Base-by-base conservation (phyloP, 2,888 invertebrate species). In the Aleiodes alternator region DNA sequence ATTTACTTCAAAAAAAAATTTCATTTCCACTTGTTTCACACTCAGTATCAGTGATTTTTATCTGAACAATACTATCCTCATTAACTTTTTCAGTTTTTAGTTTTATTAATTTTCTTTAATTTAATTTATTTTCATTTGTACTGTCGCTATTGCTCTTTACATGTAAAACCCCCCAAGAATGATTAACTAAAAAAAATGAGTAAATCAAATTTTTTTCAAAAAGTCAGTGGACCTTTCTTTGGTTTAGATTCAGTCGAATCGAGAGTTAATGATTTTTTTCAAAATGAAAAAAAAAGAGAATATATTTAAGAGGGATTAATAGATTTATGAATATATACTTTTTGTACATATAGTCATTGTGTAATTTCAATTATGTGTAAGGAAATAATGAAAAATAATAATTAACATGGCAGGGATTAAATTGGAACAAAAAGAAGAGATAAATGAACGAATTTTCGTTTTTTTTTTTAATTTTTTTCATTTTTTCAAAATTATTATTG, bases 1-100 rank as follows among this genome's bases (percentile, higher is more conserved):
- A 29, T 51, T 90, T 91, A 91, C 91, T 81, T 80, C 75, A 56
- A 23, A 23, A 23, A 23, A 23, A 23, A 77, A 73, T 72, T 48
- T 78, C 72, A 77, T 74, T 77, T 69, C 78, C 53, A 72, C 76
- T 12, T 31, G 14, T 59, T 69, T 72, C 61, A 68, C 76, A 57
- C 61, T 23, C 23, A 23, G 69, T 64, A 56, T 75, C 72, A 51
- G 16, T 72, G 43, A 53, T 66, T 23, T 69, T 56, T 69, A 38
- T 69, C 69, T 59, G 14, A 38, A 53, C 12, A 68, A 51, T 48
- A 59, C 43, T 51, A 43, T 50, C 73, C 59, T 56, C 68, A 50
- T 34, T 34, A 6, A 34, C 3, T 34, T 23, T 34, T 34, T 34
- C 4, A 34, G 4, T 34, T 34, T 4, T 2, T 3, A 34, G 0